Base-by-base conservation (phyloP, 2,888 invertebrate species). In the Campoplex capitator region DNA sequence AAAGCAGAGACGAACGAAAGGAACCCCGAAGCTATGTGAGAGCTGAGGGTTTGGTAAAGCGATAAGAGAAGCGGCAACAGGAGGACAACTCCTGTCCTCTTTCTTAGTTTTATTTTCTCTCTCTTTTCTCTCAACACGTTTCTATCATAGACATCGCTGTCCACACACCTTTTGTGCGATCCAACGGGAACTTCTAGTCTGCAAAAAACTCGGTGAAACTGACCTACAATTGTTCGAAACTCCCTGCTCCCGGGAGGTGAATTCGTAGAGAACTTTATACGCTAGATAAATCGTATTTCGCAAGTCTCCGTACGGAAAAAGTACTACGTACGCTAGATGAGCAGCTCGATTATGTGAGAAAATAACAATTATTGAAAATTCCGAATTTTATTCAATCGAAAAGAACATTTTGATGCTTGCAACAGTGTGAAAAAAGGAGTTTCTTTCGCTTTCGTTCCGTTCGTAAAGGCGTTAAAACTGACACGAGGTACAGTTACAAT, bases 111-210 rank as follows among this genome's bases (percentile, higher is more conserved):
- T 56, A 28, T 23, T 56, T 23, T 23, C 16, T 6, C 32, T 62
- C 32, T 32, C 16, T 62, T 32, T 62, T 71, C 68, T 74, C 35
- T 54, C 77, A 78, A 84, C 84, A 78, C 84, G 86, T 84, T 84
- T 81, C 78, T 58, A 78, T 76, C 86, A 74, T 75, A 81, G 83
- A 73, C 83, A 80, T 79, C 51, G 75, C 75, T 79, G 78, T 86
- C 70, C 71, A 71, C 80, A 75, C 68, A 80, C 80, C 71, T 80
- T 86, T 86, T 80, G 76, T 83, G 76, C 42, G 75, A 35, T 56
- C 83, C 70, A 71, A 54, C 18, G 70, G 35, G 42, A 86, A 76
- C 71, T 83, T 65, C 54, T 42, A n/a, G 56, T 38, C 45, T 58
- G 51, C 48, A 45, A 48, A 74, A 65, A 76, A 79, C 86, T 38